Percentiles rank a stretch among this genome's conserved stretches.
phyloP scores from a whole-genome alignment of 2,888 invertebrate genomes.

The Teinopalpus imperialis region DNA sequence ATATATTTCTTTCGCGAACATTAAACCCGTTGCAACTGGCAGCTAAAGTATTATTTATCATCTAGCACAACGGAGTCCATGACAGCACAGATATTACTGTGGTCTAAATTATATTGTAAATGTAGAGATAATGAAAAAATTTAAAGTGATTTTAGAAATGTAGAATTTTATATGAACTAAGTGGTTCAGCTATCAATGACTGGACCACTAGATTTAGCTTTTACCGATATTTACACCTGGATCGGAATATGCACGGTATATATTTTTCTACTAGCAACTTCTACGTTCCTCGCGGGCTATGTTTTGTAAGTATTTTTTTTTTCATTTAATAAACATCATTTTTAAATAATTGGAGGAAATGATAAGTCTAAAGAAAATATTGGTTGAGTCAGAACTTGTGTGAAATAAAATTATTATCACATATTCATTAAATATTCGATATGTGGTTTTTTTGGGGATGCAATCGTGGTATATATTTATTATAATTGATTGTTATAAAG shows the following conservation, averaged over 20 bases:
- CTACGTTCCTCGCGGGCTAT: constrained; percentile 52
- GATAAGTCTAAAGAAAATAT: too few relatives aligned
- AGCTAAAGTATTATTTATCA: constrained; percentile 3
- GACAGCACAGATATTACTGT: constrained; percentile 10
- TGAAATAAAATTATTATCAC: too few relatives aligned
- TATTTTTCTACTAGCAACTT: constrained; percentile 50
- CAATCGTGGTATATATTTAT: too few relatives aligned
- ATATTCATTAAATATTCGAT: too few relatives aligned
- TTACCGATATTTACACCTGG: constrained; percentile 53
- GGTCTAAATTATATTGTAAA: constrained; percentile 19
- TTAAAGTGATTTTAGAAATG: constrained; percentile 34
- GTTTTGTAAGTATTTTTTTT: constrained; percentile 50
- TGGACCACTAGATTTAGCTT: constrained; percentile 46
- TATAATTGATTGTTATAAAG: too few relatives aligned
- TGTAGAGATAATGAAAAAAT: constrained; percentile 22
- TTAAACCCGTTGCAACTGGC: constrained; percentile 8
- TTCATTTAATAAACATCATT: too few relatives aligned
- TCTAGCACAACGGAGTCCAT: constrained; percentile 10
- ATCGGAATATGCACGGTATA: constrained; percentile 54
- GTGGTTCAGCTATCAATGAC: constrained; percentile 49
- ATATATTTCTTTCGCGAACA: too few relatives aligned
- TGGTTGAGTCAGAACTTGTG: too few relatives aligned
- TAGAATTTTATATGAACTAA: constrained; percentile 31
- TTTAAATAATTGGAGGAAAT: too few relatives aligned
- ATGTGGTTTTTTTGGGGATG: too few relatives aligned